phyloP scores from a whole-genome alignment of 2,797 vertebrate species.

The Sebastes iracundus region DNA sequence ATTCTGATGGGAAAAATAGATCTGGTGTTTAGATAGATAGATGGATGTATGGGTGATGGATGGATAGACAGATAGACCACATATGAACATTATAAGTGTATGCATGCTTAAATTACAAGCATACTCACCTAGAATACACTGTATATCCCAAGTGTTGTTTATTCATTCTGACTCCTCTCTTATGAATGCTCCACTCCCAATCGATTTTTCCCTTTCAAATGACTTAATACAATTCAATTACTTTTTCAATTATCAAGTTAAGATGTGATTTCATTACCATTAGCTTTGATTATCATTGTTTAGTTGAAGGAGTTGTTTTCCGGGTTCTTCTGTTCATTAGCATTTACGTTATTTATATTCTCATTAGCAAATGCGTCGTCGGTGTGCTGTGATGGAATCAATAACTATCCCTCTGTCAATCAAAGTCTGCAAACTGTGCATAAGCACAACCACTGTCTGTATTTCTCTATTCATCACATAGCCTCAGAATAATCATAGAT shows the following conservation, averaged over 20 bases:
- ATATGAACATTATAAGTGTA: neutral
- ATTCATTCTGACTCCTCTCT: neutral
- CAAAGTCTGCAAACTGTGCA: neutral
- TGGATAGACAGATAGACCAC: too few relatives aligned
- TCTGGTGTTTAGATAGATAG: neutral
- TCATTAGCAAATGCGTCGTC: conserved; percentile 34
- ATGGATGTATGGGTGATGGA: too few relatives aligned
- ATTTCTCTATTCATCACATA: neutral
- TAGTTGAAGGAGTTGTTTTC: conserved; percentile 43
- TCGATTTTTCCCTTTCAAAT: neutral
- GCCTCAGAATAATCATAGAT: neutral
- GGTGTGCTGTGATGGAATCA: neutral
- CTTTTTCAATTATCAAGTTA: conserved; percentile 65
- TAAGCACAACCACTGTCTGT: neutral
- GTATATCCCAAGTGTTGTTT: neutral
- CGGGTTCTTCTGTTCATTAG: conserved; percentile 54
- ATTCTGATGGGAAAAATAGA: neutral
- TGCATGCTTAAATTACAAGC: neutral
- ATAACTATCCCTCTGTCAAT: conserved; percentile 21
- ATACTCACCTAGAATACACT: neutral
- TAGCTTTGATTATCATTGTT: conserved; percentile 47
- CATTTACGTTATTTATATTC: conserved; percentile 41
- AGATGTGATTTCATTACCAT: conserved; percentile 54
- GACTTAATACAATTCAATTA: conserved; percentile 44
- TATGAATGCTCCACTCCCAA: neutral